A percentile compares a stretch with the other conserved stretches of the same genome.
These are phyloP conservation scores for Eutolmus rufibarbis DNA, from an alignment of 2,888 invertebrate species.

Conservation along the genomic window DNA sequence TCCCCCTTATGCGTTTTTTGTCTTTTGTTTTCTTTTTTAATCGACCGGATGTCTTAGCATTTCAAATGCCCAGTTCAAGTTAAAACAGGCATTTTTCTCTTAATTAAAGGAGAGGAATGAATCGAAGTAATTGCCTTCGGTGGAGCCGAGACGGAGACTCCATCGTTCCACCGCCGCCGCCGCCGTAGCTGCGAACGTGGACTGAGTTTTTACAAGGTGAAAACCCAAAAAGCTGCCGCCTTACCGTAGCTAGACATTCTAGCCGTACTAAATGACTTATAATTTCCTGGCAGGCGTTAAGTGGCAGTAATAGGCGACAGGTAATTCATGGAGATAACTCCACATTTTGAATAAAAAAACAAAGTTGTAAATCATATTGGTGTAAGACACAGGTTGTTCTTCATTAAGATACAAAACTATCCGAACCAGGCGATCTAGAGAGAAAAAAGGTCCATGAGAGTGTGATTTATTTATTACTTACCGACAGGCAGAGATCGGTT, in stretches of 20 bases:
- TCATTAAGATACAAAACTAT: neutral
- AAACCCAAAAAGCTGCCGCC: neutral
- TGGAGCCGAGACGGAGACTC: neutral
- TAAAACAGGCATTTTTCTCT: constrained; percentile 6
- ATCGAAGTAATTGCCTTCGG: neutral
- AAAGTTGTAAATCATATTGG: neutral
- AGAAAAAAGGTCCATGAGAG: neutral
- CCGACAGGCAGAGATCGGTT: neutral
- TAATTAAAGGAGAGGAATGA: constrained; percentile 25
- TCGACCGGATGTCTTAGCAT: constrained; percentile 31
- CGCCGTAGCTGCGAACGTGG: neutral
- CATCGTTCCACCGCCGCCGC: neutral
- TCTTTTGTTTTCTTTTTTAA: neutral
- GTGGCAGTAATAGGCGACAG: neutral
- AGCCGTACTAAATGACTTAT: neutral
- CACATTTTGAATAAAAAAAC: neutral
- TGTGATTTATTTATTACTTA: neutral
- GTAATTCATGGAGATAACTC: neutral
- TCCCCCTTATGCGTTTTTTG: neutral
- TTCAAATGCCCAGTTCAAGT: neutral
- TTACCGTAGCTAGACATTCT: neutral
- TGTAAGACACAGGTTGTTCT: neutral
- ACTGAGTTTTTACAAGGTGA: neutral
- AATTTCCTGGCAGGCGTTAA: neutral
- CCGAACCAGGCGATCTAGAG: neutral